Conservation (phyloP, 1,140 invertebrate genomes). For the Bombyx mandarina region DNA sequence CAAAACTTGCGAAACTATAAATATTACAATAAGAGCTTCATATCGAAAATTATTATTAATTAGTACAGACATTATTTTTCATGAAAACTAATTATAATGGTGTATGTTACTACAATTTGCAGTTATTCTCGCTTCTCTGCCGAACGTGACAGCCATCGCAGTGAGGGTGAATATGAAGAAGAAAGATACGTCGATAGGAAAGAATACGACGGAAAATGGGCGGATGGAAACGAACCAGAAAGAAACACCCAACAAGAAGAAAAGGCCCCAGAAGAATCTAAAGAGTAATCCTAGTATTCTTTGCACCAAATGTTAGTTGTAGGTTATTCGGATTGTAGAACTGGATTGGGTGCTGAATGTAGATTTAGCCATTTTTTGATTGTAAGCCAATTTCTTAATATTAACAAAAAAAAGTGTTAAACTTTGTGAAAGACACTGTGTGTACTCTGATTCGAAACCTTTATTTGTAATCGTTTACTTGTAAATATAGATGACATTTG, state of each 20-base stretch:
- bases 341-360: constrained; percentile 4
- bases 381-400: no score
- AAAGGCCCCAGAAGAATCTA: constrained; percentile 43
- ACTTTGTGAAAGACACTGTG: no score
- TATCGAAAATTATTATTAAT: background rate
- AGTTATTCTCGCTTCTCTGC: constrained; percentile 59
- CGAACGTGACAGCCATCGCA: constrained; percentile 76
- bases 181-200: constrained; percentile 74
- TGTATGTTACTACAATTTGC: constrained; percentile 15
- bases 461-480: no score
- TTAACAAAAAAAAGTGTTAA: no score
- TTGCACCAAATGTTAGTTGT: background rate
- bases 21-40: no score
- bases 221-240: constrained; percentile 66
- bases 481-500: no score
- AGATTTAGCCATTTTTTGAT: background rate
- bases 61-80: background rate
- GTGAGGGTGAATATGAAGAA: constrained; percentile 81
- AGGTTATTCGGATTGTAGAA: background rate
- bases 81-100: background rate
- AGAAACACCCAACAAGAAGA: constrained; percentile 37
- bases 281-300: constrained; percentile 24
- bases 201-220: constrained; percentile 75
- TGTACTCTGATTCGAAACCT: no score
- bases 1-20: background rate